These are phyloP conservation scores for Glaucidium brasilianum DNA, from an alignment of 2,113 vertebrate genomes.

Conservation along the genomic window DNA sequence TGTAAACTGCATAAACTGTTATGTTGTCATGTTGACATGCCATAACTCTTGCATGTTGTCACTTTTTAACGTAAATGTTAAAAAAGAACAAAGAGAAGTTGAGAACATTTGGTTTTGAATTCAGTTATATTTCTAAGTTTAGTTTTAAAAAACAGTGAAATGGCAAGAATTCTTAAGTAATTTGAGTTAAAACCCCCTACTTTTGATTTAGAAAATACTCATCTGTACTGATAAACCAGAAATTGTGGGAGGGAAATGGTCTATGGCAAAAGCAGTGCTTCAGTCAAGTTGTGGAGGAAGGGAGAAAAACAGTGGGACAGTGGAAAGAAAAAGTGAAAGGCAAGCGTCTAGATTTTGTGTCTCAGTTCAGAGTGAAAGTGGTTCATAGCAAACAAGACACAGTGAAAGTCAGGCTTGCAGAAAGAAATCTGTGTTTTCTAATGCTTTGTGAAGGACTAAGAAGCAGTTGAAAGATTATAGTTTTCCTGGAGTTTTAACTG, in stretches of 20 bases:
- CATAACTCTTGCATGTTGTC: fast-evolving
- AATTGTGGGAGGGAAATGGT: background rate
- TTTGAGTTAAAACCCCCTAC: background rate
- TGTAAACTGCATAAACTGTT: background rate
- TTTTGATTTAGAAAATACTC: background rate
- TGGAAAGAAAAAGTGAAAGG: background rate
- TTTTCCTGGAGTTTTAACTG: background rate
- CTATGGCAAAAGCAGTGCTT: background rate
- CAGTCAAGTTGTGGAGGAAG: background rate
- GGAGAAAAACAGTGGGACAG: background rate
- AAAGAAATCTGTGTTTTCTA: background rate
- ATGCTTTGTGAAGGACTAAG: background rate
- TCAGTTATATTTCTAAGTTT: background rate
- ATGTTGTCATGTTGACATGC: background rate
- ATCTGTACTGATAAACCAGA: background rate
- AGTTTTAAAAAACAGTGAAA: background rate
- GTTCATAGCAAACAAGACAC: background rate
- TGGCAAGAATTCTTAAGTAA: background rate
- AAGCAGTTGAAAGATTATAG: background rate
- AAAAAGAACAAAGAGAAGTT: background rate
- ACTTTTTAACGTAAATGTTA: background rate
- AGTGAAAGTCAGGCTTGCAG: background rate
- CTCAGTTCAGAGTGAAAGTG: background rate
- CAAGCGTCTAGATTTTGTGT: background rate
- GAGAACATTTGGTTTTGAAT: background rate